Evolutionary conservation across 2,888 invertebrate genomes (phyloP).

Genomic region (Bombyx huttoni): DNA sequence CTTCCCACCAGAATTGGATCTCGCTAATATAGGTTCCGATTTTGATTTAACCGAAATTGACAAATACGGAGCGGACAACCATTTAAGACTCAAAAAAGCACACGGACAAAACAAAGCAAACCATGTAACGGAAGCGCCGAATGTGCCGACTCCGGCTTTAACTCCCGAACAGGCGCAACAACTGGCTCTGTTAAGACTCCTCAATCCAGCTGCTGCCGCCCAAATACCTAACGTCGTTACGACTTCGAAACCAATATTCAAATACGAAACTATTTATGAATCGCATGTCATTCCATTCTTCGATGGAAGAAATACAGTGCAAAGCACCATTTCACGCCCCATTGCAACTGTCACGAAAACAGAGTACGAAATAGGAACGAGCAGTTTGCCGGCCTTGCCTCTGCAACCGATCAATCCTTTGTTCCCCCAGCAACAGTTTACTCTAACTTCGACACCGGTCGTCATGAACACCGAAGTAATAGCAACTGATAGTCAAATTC

Average conservation of each 20-base stretch:
- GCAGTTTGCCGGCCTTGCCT: conserved; percentile 75
- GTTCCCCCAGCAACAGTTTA: conserved; percentile 78
- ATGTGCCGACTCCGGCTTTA: conserved; percentile 62
- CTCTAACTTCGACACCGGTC: conserved; percentile 85
- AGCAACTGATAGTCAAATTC: conserved; percentile 83
- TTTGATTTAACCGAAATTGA: conserved; percentile 81
- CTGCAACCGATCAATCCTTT: conserved; percentile 71
- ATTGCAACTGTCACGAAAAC: conserved; percentile 85
- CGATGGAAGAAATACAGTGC: conserved; percentile 81
- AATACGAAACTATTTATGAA: conserved; percentile 84
- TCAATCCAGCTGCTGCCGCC: conserved; percentile 78
- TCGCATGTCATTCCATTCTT: conserved; percentile 86
- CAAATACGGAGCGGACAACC: conserved; percentile 72
- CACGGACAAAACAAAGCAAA: conserved; percentile 58
- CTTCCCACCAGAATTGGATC: conserved; percentile 77
- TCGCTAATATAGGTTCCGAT: conserved; percentile 80
- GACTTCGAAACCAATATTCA: conserved; percentile 82
- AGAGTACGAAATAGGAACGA: conserved; percentile 83
- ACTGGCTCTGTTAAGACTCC: conserved; percentile 78
- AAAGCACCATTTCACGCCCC: conserved; percentile 84
- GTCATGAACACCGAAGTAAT: conserved; percentile 84
- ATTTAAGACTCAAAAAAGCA: conserved; percentile 61
- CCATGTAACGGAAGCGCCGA: conserved; percentile 65
- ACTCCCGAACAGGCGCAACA: conserved; percentile 83
- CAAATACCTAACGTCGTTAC: conserved; percentile 81